Conservation (phyloP, 2,888 invertebrate genomes). For the Papilio gigon region DNA sequence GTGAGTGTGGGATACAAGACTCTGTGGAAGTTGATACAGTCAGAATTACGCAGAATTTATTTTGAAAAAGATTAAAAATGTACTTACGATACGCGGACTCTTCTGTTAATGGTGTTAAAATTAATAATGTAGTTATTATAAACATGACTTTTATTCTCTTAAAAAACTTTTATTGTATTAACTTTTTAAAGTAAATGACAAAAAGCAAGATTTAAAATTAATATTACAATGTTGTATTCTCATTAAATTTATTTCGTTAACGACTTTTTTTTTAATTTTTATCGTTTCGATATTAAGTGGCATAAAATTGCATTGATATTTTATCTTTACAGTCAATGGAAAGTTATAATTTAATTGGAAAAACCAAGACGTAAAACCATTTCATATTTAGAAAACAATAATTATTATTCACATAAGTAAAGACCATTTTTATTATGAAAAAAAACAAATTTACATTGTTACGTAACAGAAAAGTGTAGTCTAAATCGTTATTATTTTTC, state of each 20-base stretch:
- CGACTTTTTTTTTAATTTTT: constrained; percentile 8
- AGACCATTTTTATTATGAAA: too few relatives aligned
- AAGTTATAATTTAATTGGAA: constrained; percentile 5
- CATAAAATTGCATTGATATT: constrained; percentile 32
- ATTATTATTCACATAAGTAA: too few relatives aligned
- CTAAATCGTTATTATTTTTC: constrained; percentile 9
- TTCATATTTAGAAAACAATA: constrained; percentile 4
- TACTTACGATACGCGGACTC: constrained; percentile 59
- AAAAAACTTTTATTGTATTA: constrained; percentile 10
- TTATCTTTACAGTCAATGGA: constrained; percentile 31
- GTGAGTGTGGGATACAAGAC: constrained; percentile 68
- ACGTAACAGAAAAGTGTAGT: constrained; percentile 7
- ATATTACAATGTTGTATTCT: constrained; percentile 13
- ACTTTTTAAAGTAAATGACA: neutral
- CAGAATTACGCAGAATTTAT: neutral
- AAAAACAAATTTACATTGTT: constrained; percentile 1
- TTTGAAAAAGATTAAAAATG: neutral
- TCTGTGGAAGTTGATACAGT: constrained; percentile 49
- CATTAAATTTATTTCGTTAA: constrained; percentile 18
- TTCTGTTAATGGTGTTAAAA: constrained; percentile 54
- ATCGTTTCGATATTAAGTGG: constrained; percentile 16
- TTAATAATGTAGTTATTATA: constrained; percentile 57
- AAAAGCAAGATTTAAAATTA: constrained; percentile 23
- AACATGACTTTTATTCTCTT: constrained; percentile 51
- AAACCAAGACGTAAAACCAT: neutral